A percentile compares a stretch with the other conserved stretches of the same genome.
Evolutionary conservation across 2,888 invertebrate species (phyloP).

Genomic region (Eristalinus aeneus): DNA sequence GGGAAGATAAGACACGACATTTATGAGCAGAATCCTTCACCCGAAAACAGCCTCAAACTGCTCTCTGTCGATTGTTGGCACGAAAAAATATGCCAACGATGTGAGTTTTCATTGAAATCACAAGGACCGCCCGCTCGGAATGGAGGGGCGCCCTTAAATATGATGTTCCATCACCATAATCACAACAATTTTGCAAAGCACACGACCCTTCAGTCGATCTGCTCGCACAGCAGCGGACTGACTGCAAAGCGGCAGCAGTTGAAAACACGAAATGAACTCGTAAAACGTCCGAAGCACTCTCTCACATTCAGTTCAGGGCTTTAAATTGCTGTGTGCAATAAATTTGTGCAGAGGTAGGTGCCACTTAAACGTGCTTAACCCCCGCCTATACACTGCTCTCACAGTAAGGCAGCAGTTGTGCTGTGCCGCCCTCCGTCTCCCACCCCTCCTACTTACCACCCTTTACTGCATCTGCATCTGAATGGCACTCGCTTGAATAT

Average conservation of each 20-base stretch:
- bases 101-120: background rate
- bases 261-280: constrained; percentile 3
- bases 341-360: background rate
- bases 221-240: background rate
- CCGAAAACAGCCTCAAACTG: too few species aligned
- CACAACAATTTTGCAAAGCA: background rate
- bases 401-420: background rate
- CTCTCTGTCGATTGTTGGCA: too few species aligned
- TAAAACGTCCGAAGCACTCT: background rate
- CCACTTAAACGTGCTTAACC: background rate
- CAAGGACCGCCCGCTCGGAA: background rate
- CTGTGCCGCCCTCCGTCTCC: too few species aligned
- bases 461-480: background rate
- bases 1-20: background rate
- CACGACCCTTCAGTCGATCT: background rate
- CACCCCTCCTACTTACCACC: too few species aligned
- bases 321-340: background rate
- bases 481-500: constrained; percentile 20
- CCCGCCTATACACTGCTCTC: background rate
- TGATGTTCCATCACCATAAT: background rate
- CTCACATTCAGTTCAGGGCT: background rate
- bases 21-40: background rate
- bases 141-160: background rate
- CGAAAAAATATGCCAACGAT: too few species aligned
- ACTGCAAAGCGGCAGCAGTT: background rate